phyloP scores from a whole-genome alignment of 2,888 invertebrate genomes.

The Meghimatium bilineatum region DNA sequence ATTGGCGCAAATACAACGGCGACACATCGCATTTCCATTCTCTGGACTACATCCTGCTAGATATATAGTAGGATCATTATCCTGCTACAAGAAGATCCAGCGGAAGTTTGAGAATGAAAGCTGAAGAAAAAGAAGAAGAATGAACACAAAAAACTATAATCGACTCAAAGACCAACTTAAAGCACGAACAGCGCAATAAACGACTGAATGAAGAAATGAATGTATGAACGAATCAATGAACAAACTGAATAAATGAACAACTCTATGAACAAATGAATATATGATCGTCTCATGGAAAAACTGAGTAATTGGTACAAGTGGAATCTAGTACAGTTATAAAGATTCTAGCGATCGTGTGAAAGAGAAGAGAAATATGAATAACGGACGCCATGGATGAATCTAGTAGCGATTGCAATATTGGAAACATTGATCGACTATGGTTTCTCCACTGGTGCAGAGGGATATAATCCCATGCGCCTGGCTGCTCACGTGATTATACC shows the following conservation, averaged over 20 bases:
- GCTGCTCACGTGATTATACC: background rate
- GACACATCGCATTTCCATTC: too few species aligned
- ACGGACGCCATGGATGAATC: background rate
- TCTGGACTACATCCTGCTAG: too few species aligned
- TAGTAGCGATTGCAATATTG: background rate
- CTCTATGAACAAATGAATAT: too few species aligned
- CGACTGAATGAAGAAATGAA: background rate
- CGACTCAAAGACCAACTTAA: too few species aligned
- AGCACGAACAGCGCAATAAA: background rate
- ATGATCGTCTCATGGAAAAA: too few species aligned
- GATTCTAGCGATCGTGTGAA: background rate
- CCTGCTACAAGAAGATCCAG: too few species aligned
- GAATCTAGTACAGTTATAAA: background rate
- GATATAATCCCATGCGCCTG: background rate
- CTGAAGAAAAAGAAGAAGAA: background rate
- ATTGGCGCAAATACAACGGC: too few species aligned
- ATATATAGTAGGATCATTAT: too few species aligned
- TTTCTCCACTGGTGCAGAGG: background rate
- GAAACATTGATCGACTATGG: conserved; percentile 4
- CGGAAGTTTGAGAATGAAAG: too few species aligned
- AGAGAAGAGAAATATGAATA: background rate
- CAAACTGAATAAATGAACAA: too few species aligned
- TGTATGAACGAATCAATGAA: background rate
- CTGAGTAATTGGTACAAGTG: background rate
- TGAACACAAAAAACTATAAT: too few species aligned